Conservation (phyloP, 2,888 invertebrate genomes). For the Cordilura impudica region DNA sequence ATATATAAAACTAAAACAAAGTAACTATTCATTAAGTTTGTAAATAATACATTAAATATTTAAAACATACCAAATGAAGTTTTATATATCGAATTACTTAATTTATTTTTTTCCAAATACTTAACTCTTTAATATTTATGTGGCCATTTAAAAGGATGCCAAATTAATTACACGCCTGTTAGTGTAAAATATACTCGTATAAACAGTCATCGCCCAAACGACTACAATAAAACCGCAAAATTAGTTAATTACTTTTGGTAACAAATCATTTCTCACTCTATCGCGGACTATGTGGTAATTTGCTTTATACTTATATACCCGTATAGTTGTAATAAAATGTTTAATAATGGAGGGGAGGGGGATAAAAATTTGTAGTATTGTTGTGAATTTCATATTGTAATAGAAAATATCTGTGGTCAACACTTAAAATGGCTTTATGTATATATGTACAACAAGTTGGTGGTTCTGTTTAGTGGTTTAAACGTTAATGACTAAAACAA, state of each 20-base stretch:
- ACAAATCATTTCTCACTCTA: slow-evolving; percentile 39
- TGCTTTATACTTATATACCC: background rate
- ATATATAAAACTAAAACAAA: slow-evolving; percentile 11
- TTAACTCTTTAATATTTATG: too few relatives aligned
- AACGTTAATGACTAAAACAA: slow-evolving; percentile 54
- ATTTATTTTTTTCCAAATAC: too few relatives aligned
- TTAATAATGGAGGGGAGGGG: background rate
- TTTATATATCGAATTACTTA: too few relatives aligned
- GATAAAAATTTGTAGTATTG: background rate
- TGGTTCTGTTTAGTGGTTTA: slow-evolving; percentile 38
- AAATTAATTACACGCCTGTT: too few relatives aligned
- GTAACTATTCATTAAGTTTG: slow-evolving; percentile 2
- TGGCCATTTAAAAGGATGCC: too few relatives aligned
- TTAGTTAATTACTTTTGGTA: slow-evolving; percentile 55
- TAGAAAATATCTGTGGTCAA: slow-evolving; percentile 55
- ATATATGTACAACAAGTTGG: slow-evolving; percentile 39
- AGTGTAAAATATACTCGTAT: too few relatives aligned
- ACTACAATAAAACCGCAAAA: slow-evolving; percentile 30
- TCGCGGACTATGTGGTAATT: background rate
- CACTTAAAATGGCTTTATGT: slow-evolving; percentile 21
- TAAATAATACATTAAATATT: background rate
- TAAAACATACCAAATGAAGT: too few relatives aligned
- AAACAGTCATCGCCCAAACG: too few relatives aligned
- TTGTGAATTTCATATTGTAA: slow-evolving; percentile 46
- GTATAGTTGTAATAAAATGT: background rate